phyloP scores from a whole-genome alignment of 1,140 invertebrate species.

The Pseudomyrmex dendroicus region DNA sequence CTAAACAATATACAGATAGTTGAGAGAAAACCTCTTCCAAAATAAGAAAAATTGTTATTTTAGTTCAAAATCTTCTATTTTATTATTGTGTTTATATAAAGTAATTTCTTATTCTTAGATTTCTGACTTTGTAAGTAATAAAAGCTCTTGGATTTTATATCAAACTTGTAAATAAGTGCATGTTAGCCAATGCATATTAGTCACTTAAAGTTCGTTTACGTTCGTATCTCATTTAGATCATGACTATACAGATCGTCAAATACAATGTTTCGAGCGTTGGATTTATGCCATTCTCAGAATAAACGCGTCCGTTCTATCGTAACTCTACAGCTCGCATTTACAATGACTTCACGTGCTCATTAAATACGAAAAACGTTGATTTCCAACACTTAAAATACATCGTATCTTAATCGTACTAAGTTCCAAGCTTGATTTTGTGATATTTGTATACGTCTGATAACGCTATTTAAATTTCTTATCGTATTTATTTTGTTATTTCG shows the following conservation, averaged over 20 bases:
- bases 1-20: background rate
- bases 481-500: too few species aligned
- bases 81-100: background rate
- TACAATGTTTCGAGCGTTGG: slow-evolving; percentile 30
- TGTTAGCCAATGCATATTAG: background rate
- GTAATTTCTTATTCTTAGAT: background rate
- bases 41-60: too few species aligned
- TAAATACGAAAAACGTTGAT: slow-evolving; percentile 18
- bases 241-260: background rate
- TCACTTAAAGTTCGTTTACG: background rate
- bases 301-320: slow-evolving; percentile 24
- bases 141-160: too few species aligned
- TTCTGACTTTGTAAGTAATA: background rate
- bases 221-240: slow-evolving; percentile 3
- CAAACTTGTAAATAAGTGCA: too few species aligned
- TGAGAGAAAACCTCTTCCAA: background rate
- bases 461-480: too few species aligned
- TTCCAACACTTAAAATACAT: slow-evolving; percentile 1
- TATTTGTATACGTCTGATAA: too few species aligned
- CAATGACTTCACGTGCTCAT: slow-evolving; percentile 20
- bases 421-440: background rate
- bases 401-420: background rate
- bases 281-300: slow-evolving; percentile 51
- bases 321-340: too few species aligned
- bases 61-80: background rate